These are phyloP conservation scores for Cephonodes hylas DNA, from an alignment of 2,888 invertebrate genomes.

Conservation along the genomic window DNA sequence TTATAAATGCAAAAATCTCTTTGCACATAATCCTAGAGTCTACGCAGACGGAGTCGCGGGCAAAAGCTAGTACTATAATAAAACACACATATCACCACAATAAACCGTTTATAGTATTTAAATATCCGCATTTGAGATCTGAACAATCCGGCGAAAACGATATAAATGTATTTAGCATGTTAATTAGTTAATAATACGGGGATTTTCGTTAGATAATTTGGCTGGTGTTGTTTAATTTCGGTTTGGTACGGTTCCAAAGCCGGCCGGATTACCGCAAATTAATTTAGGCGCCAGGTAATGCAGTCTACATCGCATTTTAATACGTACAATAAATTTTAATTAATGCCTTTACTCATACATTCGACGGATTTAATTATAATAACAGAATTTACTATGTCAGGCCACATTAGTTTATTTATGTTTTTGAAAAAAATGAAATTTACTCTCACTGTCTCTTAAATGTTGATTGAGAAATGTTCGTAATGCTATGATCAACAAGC, in stretches of 20 bases:
- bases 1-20: too few relatives aligned
- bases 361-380: background rate
- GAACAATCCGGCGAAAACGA: background rate
- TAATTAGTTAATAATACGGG: slow-evolving; percentile 1
- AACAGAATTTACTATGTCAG: background rate
- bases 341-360: background rate
- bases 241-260: slow-evolving; percentile 7
- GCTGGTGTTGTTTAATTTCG: slow-evolving; percentile 4
- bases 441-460: too few relatives aligned
- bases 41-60: too few relatives aligned
- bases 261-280: slow-evolving; percentile 3
- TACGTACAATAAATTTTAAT: background rate
- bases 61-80: too few relatives aligned
- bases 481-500: too few relatives aligned
- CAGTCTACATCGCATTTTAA: background rate
- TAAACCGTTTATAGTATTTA: background rate
- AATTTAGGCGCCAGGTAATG: slow-evolving; percentile 12
- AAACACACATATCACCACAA: too few relatives aligned
- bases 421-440: too few relatives aligned
- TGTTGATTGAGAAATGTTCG: too few relatives aligned
- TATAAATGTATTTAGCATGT: background rate
- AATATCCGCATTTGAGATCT: background rate
- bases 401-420: too few relatives aligned
- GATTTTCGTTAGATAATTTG: slow-evolving; percentile 3
- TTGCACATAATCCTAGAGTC: too few relatives aligned